Evolutionary conservation across 2,888 invertebrate species (phyloP), one percentile per base, ranked within the genome.

Genomic region (Trilocha varians): DNA sequence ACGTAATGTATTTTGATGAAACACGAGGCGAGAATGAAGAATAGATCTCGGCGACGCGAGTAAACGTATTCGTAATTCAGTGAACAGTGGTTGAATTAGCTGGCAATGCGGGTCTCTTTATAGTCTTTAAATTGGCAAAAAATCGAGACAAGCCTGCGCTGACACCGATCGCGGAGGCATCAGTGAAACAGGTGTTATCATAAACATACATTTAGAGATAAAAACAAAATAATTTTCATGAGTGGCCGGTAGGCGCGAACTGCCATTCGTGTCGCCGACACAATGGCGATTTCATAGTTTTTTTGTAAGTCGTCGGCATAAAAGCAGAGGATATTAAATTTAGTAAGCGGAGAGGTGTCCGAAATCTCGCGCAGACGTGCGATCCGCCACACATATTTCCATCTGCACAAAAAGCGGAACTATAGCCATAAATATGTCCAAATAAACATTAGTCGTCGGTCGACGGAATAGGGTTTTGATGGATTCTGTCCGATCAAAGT

Each of bases 341-440:
- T 84, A 84, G 84, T 85, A 84, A 84, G 77, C 78, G 78, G 75
- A 76, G 83, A 86, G 86, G 87, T 87, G 87, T 87, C 84, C 78
- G 75, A 84, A 85, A 80, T 87, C 86, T 84, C 87, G 77, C 85
- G 83, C 76, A 75, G 82, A 84, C 84, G 86, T 84, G 87, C 84
- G 83, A 86, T 77, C 84, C 86, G 86, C 87, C 85, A 86, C 87
- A 86, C 87, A 87, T 87, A 87, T 86, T 87, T 87, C 79, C 85
- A 78, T 79, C 78, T 58, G 64, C 72, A 84, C 85, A 87, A 87
- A 87, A 87, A 84, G 82, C 80, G 76, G 83, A 85, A 83, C 85
- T 84, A 84, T 84, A 82, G 83, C 86, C 84, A 87, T 87, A 86
- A 87, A 87, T 86, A 87, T 86, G 83, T 85, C 84, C 82, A 84